These are phyloP conservation scores for Drosophila punjabiensis DNA, from an alignment of 1,140 invertebrate genomes.

Conservation along the genomic window DNA sequence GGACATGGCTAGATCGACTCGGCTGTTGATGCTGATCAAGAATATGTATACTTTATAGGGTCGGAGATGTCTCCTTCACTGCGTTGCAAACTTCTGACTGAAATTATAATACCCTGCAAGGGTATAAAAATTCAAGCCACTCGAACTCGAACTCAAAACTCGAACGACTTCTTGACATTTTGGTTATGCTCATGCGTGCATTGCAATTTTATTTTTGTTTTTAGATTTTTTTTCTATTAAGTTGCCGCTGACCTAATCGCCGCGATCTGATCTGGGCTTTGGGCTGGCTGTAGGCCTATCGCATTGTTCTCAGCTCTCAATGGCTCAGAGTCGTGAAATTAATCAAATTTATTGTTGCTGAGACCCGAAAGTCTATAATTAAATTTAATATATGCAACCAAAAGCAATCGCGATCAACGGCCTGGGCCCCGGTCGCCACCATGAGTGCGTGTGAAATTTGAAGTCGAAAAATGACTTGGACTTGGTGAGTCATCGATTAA, in stretches of 20 bases:
- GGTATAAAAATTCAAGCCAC: conserved; percentile 21
- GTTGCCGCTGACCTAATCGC: conserved; percentile 51
- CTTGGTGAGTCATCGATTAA: conserved; percentile 51
- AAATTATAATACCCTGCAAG: too few relatives aligned
- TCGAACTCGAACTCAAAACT: conserved; percentile 25
- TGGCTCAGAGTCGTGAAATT: conserved; percentile 57
- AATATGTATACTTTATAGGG: too few relatives aligned
- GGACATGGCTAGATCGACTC: too few relatives aligned
- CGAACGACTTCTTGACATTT: conserved; percentile 67
- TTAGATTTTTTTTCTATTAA: conserved; percentile 27
- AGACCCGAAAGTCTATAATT: conserved; percentile 56
- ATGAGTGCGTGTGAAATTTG: conserved; percentile 62
- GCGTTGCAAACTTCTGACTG: too few relatives aligned
- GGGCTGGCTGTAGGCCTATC: conserved; percentile 41
- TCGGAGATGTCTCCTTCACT: too few relatives aligned
- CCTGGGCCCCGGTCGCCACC: conserved; percentile 9
- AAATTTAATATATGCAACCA: conserved; percentile 53
- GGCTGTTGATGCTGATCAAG: too few relatives aligned
- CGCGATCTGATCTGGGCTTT: conserved; percentile 51
- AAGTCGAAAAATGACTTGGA: conserved; percentile 9
- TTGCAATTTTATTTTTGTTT: conserved; percentile 37
- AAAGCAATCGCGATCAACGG: conserved; percentile 33
- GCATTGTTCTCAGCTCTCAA: conserved; percentile 47
- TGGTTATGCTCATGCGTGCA: conserved; percentile 53
- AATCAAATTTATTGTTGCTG: conserved; percentile 55